Evolutionary conservation across 2,888 invertebrate species (phyloP), one percentile per base, ranked within the genome.

Genomic region (Lycophotia porphyrea): DNA sequence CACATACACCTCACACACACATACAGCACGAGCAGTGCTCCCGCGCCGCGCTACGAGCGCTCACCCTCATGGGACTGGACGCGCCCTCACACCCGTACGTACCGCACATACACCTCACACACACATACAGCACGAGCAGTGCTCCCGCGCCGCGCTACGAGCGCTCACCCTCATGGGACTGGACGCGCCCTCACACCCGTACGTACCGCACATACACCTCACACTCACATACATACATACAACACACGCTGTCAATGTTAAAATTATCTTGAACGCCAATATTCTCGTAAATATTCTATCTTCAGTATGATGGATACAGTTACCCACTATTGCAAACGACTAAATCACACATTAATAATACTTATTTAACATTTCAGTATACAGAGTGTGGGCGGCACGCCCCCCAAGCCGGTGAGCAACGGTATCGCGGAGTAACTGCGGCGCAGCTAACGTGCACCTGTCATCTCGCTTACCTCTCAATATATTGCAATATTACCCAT

Each of bases 401-500:
- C 89, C 68, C 78, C 91, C 71, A 94, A 93, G 82, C 52, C 93
- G n/a, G 89, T 95, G 78, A 92, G 90, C 85, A 94, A 94, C 90
- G 95, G 95, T 74, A 88, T 93, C 87, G 80, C 94, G 79, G 95
- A 96, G 92, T 95, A 88, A 93, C 75, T 55, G 66, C 61, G 34
- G 52, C 34, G 18, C 78, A 75, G 71, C 75, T 76, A 44, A 42
- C 71, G 49, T 52, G 44, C 71, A 79, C 44, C 70, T 64, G 36
- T 69, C 84, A 76, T 76, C 63, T 84, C 72, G 72, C 73, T 71
- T 58, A 49, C 39, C 63, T 82, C 82, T 88, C 84, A 80, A 82
- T 86, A 83, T 88, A 88, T 90, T 92, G 94, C 94, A 95, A 94
- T 94, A 94, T 90, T 74, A 85, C 76, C 88, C 85, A 90, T 90